These are phyloP conservation scores for Rhabdornis inornatus DNA, from an alignment of 2,113 vertebrate genomes.

Conservation along the genomic window DNA sequence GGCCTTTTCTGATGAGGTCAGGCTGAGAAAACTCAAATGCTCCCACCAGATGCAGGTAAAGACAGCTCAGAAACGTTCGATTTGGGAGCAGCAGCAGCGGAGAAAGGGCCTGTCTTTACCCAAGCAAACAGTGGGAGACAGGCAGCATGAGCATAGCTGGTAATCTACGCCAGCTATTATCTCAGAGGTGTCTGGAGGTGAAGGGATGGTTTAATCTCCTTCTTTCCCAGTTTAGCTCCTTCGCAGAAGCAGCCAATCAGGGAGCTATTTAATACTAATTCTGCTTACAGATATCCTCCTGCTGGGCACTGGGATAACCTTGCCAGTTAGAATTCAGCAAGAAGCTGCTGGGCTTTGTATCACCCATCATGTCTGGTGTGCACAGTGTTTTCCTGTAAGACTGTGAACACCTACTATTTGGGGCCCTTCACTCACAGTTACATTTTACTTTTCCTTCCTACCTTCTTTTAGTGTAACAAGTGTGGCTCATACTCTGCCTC, in stretches of 20 bases:
- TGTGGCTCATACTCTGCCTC: background rate
- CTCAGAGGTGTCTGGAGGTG: constrained; percentile 20
- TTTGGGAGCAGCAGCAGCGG: background rate
- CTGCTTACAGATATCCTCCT: background rate
- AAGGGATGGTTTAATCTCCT: constrained; percentile 21
- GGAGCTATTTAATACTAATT: constrained; percentile 26
- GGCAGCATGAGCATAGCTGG: background rate
- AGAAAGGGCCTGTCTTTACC: background rate
- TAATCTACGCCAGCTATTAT: background rate
- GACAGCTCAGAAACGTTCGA: background rate
- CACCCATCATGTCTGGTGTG: background rate
- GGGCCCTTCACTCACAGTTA: background rate
- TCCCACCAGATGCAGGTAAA: background rate
- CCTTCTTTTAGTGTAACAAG: background rate
- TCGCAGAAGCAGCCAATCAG: constrained; percentile 4
- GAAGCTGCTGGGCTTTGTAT: background rate
- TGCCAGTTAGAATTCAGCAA: background rate
- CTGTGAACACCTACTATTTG: background rate
- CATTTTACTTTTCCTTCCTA: background rate
- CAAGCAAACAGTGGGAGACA: background rate
- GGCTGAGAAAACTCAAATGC: background rate
- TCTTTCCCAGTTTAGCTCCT: constrained; percentile 27
- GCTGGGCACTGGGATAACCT: background rate
- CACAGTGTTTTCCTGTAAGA: background rate
- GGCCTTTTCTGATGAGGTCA: background rate